Base-by-base conservation (phyloP, 2,888 invertebrate species). In the Agrilus cyanescens region DNA sequence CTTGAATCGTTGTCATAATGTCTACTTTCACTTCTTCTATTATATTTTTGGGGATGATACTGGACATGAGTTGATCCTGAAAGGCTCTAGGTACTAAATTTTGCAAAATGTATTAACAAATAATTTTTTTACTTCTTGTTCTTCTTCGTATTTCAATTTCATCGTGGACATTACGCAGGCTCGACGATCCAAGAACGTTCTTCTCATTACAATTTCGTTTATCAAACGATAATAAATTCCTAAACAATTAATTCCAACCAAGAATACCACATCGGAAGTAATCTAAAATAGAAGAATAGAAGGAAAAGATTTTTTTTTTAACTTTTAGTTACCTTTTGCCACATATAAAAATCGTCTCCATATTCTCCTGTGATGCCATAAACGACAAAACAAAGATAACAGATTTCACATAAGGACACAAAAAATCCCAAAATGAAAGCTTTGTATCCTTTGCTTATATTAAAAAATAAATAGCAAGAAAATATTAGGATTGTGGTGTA, bases 171-270 rank as follows among this genome's bases (percentile, higher is more conserved):
- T 86, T 13, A 93, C 85, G 57, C 85, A 89, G 32, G 85, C 85
- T 46, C 91, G 70, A 31, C 88, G 76, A 60, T 93, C 91, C 43
- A 93, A 70, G 62, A 94, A 94, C 1, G 91, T 87, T 47, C 86
- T 73, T 47, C 91, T 71, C 49, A 88, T 84, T 13, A 87, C 83
- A 36, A 93, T 81, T 67, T 94, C 93, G 50, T 85, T 86, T 76
- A 91, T 80, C 52, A 86, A 77, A 41, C 89, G 80, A 64, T 88
- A 88, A 68, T 86, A 90, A n/a, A 89, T 68, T 3, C 94, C 93
- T 63, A 91, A 73, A 12, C 80, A 70, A 61, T 90, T 91, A 7
- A 86, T 78, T 50, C 85, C 83, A 12, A 78, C 54, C 46, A 84
- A 72, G 60, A 81, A 84, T 48, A 86, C 72, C 20, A 75, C 67